Percentiles rank a stretch among this genome's conserved stretches.
phyloP scores from a whole-genome alignment of 2,888 invertebrate species.

The Achlya flavicornis region DNA sequence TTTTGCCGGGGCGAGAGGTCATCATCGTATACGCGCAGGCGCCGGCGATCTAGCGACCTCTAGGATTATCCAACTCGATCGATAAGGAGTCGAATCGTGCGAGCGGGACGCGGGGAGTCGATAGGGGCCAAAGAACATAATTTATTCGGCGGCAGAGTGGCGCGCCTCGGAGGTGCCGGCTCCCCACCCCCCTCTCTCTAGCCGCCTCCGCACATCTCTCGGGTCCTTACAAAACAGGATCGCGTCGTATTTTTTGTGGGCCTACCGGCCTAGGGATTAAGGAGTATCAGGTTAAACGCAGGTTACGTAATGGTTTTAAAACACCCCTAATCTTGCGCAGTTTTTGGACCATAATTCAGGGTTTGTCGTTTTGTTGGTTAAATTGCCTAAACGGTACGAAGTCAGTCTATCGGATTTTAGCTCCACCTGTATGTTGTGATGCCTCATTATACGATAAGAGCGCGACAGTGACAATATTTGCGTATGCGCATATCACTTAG shows the following conservation, averaged over 20 bases:
- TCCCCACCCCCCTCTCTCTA: slow-evolving; percentile 44
- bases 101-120: slow-evolving; percentile 45
- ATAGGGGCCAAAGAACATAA: slow-evolving; percentile 69
- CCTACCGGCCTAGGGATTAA: slow-evolving; percentile 52
- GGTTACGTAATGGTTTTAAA: slow-evolving; percentile 79
- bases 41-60: slow-evolving; percentile 70
- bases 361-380: slow-evolving; percentile 3
- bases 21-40: slow-evolving; percentile 57
- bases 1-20: slow-evolving; percentile 58
- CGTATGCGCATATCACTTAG: slow-evolving; percentile 35
- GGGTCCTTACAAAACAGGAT: slow-evolving; percentile 62
- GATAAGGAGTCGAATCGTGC: slow-evolving; percentile 62
- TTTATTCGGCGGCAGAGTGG: slow-evolving; percentile 82
- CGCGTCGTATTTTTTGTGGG: slow-evolving; percentile 67
- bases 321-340: slow-evolving; percentile 69
- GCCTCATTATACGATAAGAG: slow-evolving; percentile 39
- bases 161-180: slow-evolving; percentile 75
- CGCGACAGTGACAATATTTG: slow-evolving; percentile 47
- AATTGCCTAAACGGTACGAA: background rate
- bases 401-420: slow-evolving; percentile 19
- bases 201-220: slow-evolving; percentile 40
- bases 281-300: slow-evolving; percentile 76
- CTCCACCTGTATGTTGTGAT: slow-evolving; percentile 42
- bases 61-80: slow-evolving; percentile 77
- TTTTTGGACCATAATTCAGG: slow-evolving; percentile 30